Base-by-base conservation (phyloP, 2,888 invertebrate species). In the Rapana venosa region DNA sequence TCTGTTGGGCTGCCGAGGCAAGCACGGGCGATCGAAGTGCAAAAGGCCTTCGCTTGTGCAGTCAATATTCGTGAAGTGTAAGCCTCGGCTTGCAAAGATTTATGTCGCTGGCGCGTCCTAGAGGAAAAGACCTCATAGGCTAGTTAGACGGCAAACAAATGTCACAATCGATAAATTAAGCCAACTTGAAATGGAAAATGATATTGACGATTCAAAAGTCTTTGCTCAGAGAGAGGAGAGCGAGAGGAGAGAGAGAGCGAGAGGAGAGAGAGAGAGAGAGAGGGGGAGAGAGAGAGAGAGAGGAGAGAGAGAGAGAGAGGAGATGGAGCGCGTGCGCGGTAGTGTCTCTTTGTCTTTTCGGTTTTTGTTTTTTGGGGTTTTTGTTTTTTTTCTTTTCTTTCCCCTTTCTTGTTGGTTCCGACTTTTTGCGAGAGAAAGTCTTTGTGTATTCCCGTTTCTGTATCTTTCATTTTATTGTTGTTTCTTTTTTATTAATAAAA, bases 61-160 rank as follows among this genome's bases (percentile, higher is more conserved):
- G 85, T 86, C 85, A 86, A 86, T 86, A 86, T 86, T 86, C 85
- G 61, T 86, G 85, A 86, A 86, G 85, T 86, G 85, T 86, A 86
- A 86, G 35, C 61, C 85, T 17, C 5, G 85, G 58, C 58, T n/a
- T 32, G 13, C 32, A 86, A 86, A 58, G 85, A 86, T 86, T 86
- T 86, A 86, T 86, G 85, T 61, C 85, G 61, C 61, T 61, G 17
- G 85, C 56, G 85, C 85, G 85, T 86, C 85, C 56, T 86, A 56
- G 32, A 86, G 85, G 85, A 56, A 61, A 86, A 61, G 58, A 86
- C 85, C 85, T 86, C 85, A 66, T 86, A 61, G 85, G 85, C 85
- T 86, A 86, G 85, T 86, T 86, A 86, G 85, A 86, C 61, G 85
- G 85, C 58, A 86, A 86, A 86, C 85, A 86, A 86, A 86, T 86